These are phyloP conservation scores for Garra rufa DNA, from an alignment of 2,113 vertebrate genomes.

Conservation along the genomic window DNA sequence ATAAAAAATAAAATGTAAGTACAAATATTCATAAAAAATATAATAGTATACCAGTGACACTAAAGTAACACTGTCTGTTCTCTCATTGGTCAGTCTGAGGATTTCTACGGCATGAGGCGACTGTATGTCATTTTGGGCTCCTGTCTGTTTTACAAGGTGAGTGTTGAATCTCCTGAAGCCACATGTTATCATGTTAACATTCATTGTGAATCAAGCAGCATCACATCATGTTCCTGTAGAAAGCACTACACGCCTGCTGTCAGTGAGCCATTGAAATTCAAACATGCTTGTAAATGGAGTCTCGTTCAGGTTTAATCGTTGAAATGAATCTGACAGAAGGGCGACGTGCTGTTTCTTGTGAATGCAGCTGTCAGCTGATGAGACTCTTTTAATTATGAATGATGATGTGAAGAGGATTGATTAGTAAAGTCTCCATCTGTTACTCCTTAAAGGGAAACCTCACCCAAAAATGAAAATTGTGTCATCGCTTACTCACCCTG, in stretches of 20 bases:
- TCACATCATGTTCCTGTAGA: neutral
- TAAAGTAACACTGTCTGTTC: neutral
- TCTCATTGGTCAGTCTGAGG: conserved; percentile 83
- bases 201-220: neutral
- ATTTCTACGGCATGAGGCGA: conserved; percentile 90
- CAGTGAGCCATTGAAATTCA: neutral
- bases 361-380: conserved; percentile 3
- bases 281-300: neutral
- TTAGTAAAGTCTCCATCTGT: neutral
- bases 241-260: neutral
- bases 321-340: neutral
- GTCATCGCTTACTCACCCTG: neutral
- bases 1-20: too few species aligned
- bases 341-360: neutral
- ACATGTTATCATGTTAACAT: neutral
- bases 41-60: neutral
- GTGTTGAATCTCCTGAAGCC: conserved; percentile 28
- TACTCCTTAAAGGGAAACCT: neutral
- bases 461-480: neutral
- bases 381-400: conserved; percentile 28
- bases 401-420: conserved; percentile 7
- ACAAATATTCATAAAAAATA: too few species aligned
- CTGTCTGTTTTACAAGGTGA: conserved; percentile 95
- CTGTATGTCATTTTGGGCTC: conserved; percentile 91
- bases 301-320: neutral